Evolutionary conservation across 2,797 vertebrate genomes (phyloP).

Genomic region (Sphaeramia orbicularis): DNA sequence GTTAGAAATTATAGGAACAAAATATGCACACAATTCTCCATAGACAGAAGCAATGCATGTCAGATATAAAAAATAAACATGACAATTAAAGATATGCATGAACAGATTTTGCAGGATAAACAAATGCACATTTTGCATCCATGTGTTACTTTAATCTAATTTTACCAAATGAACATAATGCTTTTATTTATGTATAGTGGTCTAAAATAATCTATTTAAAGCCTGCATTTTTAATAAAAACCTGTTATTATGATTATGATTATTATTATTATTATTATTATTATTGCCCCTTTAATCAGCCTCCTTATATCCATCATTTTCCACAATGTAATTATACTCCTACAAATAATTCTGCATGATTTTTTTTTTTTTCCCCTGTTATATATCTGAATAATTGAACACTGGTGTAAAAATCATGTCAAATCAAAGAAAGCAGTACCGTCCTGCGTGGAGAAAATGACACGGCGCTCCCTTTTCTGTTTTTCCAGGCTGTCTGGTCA

Average conservation of each 20-base stretch:
- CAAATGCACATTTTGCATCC: no score
- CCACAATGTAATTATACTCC: conserved; percentile 18
- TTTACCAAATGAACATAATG: no score
- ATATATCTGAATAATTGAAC: conserved; percentile 27
- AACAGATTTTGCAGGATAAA: no score
- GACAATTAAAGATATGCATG: no score
- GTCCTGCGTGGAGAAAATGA: conserved; percentile 59
- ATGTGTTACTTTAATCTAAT: no score
- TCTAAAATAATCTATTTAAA: no score
- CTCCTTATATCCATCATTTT: conserved; percentile 14
- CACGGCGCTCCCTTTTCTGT: conserved; percentile 60
- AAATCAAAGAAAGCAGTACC: conserved; percentile 61
- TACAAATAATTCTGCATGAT: conserved; percentile 15
- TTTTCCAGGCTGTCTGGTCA: conserved; percentile 77
- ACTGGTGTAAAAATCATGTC: conserved; percentile 13
- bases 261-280: no score
- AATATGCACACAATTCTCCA: not conserved
- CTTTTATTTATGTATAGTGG: no score
- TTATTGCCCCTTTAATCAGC: conserved; percentile 30
- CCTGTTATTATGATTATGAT: no score
- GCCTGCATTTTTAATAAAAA: no score
- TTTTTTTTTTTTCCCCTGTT: conserved; percentile 18
- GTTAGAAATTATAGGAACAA: not conserved
- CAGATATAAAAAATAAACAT: not conserved
- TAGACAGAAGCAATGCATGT: not conserved